Conservation (phyloP, 2,113 vertebrate species). For the Eupsittula cactorum region DNA sequence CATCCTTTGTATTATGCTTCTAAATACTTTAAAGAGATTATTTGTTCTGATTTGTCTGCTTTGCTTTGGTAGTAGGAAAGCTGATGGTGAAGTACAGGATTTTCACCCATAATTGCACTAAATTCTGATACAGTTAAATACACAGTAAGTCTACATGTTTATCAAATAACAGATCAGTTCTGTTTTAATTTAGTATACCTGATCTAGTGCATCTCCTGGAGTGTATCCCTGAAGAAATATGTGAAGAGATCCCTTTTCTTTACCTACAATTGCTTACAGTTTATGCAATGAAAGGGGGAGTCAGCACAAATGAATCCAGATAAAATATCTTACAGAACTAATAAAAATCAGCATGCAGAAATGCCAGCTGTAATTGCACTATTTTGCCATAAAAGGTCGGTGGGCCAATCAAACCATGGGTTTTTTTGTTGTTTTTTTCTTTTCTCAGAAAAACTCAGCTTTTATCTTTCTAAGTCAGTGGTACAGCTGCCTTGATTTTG, state of each 20-base stretch:
- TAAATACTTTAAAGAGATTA: background rate
- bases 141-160: background rate
- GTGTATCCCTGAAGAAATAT: background rate
- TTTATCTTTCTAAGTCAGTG: conserved; percentile 24
- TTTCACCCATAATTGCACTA: background rate
- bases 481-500: conserved; percentile 22
- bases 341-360: conserved; percentile 43
- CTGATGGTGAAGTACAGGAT: background rate
- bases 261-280: conserved; percentile 23
- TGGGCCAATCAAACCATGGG: background rate
- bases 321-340: conserved; percentile 42
- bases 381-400: conserved; percentile 44
- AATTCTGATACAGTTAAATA: background rate
- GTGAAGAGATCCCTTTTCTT: background rate
- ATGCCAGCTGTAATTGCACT: conserved; percentile 32
- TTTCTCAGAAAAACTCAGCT: background rate
- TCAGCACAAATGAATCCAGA: conserved; percentile 34
- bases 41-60: background rate
- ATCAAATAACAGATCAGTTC: background rate
- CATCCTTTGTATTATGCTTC: background rate
- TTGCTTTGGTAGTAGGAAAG: background rate
- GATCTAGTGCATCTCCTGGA: background rate
- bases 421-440: background rate
- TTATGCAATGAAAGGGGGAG: background rate
- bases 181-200: background rate